A percentile compares a stretch with the other conserved stretches of the same genome.
phyloP scores from a whole-genome alignment of 2,113 vertebrate genomes.

The Chaetorhynchus papuensis region DNA sequence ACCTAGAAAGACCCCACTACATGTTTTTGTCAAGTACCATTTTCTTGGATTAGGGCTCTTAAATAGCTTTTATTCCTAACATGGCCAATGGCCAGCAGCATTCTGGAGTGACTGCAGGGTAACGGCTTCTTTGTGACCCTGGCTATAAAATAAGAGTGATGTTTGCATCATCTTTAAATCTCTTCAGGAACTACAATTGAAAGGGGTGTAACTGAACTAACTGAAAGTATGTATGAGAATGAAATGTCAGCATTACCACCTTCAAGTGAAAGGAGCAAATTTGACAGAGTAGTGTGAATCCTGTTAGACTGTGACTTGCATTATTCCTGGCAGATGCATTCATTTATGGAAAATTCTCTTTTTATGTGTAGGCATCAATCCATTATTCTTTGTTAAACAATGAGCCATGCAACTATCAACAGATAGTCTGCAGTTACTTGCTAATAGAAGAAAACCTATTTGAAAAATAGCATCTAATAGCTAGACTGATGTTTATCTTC shows the following conservation, averaged over 20 bases:
- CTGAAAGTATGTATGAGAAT: not conserved
- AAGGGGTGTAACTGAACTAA: not conserved
- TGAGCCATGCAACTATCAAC: not conserved
- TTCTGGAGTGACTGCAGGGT: not conserved
- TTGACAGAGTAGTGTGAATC: not conserved
- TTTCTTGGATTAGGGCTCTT: not conserved
- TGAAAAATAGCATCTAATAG: not conserved
- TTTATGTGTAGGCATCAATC: not conserved
- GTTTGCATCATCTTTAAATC: not conserved
- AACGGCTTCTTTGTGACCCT: not conserved
- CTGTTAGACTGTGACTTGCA: not conserved
- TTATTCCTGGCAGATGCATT: not conserved
- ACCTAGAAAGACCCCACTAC: not conserved
- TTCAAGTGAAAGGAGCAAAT: not conserved
- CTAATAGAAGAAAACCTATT: not conserved
- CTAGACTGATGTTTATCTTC: not conserved
- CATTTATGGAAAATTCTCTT: not conserved
- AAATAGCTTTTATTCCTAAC: not conserved
- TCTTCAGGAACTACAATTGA: not conserved
- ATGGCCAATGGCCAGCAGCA: not conserved
- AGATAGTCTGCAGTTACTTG: not conserved
- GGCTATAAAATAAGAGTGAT: not conserved
- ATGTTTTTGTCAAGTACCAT: not conserved
- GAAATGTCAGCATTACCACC: not conserved
- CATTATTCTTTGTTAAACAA: not conserved